Base-by-base conservation (phyloP, 2,888 invertebrate species). In the Melitaea athalia region DNA sequence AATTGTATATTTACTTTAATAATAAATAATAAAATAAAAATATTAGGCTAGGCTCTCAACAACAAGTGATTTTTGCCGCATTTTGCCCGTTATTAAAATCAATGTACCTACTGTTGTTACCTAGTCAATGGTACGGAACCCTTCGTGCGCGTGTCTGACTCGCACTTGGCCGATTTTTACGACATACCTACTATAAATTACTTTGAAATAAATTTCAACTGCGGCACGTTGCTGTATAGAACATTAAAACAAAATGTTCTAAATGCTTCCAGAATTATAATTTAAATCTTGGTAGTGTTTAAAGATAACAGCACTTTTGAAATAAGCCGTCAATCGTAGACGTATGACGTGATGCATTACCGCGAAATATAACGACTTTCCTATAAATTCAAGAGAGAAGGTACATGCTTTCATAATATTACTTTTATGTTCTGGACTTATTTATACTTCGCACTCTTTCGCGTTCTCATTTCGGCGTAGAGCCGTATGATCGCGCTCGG, bases 401-500 rank as follows among this genome's bases (percentile, higher is more conserved):
- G 55, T 59, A 55, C 52, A 43, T 43, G 52, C 50, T 63, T 63
- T 49, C 63, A 60, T 60, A 55, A 59, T 55, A 66, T 55, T 66
- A 65, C 55, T 61, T 71, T 64, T 71, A 63, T 71, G 59, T 64
- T 71, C 64, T 62, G 55, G 59, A 65, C 65, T 73, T 73, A 74
- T 74, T 71, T 74, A 73, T 73, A 67, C 65, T 55, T 63, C 78
- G 80, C 76, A 80, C 81, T 82, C 81, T 81, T 85, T 85, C 79
- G 78, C 81, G 78, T 81, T 81, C 78, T 81, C 79, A 81, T 81
- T 80, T 79, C 79, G 79, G 79, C 81, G 81, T 83, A 74, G 81
- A 75, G 76, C 78, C 75, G 82, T 84, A 88, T 87, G 86, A 88
- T 85, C 82, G 86, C 83, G 84, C 84, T 81, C 79, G 85, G 86